Base-by-base conservation (phyloP, 2,113 vertebrate species). In the Rutilus rutilus region DNA sequence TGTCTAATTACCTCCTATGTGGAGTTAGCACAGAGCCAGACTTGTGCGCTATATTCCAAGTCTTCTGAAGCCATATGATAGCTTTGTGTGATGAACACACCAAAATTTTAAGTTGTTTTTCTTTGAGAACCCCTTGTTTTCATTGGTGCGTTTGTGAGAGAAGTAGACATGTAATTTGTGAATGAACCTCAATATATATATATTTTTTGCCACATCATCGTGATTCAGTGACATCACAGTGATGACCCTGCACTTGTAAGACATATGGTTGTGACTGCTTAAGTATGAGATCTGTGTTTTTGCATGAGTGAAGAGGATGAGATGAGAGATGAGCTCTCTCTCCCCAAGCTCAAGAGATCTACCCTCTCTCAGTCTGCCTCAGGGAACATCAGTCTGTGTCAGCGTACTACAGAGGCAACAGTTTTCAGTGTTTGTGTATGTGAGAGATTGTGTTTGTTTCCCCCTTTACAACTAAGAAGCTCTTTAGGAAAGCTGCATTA, bases 1-100 rank as follows among this genome's bases (percentile, higher is more conserved):
- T 45, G n/a, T 80, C 57, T 80, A 64, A 80, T 80, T 64, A 80
- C n/a, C 59, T 80, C 17, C 23, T 80, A 62, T 81, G 78, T 75
- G n/a, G 73, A 50, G 73, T 75, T 75, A 50, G 42, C 23, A 4
- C 73, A 75, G 73, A 75, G n/a, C 42, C 73, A 75, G n/a, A 75
- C n/a, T 75, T 50, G 42, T 47, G 42, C 5, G 2, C 71, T 74
- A 25, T 74, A 47, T 50, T 75, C 42, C 73, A 75, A 75, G 39
- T 50, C 42, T 75, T 75, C n/a, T 27, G 73, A 75, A 47, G 12
- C 39, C 69, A n/a, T 74, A 45, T 74, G 69, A 74, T 74, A 42
- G 36, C 69, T 45, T 74, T 25, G 11, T 47, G 71, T 74, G 42
- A 74, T 47, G 42, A 74, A 74, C 6, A 23, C 42, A 17, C 12